Evolutionary conservation across 2,797 vertebrate genomes (phyloP).

Genomic region (Macrochelys suwanniensis): DNA sequence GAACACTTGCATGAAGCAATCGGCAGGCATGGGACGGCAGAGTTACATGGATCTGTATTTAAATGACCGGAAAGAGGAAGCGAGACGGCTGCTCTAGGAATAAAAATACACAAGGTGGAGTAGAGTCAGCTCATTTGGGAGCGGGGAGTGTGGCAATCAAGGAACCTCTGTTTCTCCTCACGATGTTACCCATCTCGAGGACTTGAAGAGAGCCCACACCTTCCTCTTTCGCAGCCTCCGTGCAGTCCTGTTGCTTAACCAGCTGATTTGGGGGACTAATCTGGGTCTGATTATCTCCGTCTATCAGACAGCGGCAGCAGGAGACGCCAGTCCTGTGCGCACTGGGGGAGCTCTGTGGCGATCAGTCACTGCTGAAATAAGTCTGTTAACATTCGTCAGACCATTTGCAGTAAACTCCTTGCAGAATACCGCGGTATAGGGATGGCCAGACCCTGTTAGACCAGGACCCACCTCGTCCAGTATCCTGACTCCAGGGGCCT

Average conservation of each 20-base stretch:
- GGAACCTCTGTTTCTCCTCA: not conserved
- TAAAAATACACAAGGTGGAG: not conserved
- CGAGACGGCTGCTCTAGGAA: not conserved
- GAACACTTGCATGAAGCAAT: rapidly evolving
- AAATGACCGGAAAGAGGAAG: not conserved
- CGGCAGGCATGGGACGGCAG: not conserved
- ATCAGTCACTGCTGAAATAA: not conserved
- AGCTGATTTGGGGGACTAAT: no score
- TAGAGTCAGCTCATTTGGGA: not conserved
- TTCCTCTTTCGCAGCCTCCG: no score
- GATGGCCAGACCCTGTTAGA: not conserved
- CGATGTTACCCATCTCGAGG: not conserved
- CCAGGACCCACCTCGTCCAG: no score
- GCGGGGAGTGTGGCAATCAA: not conserved
- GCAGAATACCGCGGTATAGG: not conserved
- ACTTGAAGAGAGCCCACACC: not conserved
- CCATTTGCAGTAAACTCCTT: not conserved
- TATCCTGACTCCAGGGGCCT: not conserved
- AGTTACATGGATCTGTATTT: not conserved
- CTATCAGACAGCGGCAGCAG: not conserved
- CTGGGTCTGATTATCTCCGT: no score
- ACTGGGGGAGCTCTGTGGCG: not conserved
- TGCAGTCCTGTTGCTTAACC: no score
- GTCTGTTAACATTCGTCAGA: not conserved
- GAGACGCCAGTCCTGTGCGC: no score